Evolutionary conservation across 2,113 vertebrate genomes (phyloP).

Genomic region (Chaetorhynchus papuensis): DNA sequence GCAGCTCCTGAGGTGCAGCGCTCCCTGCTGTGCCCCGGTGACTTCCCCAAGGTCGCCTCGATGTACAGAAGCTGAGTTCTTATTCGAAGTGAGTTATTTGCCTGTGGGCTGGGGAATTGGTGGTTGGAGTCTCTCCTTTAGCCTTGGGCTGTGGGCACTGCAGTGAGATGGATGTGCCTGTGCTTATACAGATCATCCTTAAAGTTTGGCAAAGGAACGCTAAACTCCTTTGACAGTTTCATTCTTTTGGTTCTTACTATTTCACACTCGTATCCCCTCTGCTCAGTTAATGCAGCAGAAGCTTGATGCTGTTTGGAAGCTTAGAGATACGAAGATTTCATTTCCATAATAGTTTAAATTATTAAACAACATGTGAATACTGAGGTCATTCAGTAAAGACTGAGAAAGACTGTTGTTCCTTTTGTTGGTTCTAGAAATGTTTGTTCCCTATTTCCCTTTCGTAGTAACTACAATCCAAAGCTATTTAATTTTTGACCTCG

Average conservation of each 20-base stretch:
- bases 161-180: neutral
- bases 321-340: neutral
- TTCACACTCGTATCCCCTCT: neutral
- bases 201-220: neutral
- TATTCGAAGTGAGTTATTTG: neutral
- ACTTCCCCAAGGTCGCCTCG: neutral
- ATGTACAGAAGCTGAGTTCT: neutral
- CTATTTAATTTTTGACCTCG: neutral
- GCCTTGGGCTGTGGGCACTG: neutral
- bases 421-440: neutral
- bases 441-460: neutral
- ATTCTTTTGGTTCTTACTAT: neutral
- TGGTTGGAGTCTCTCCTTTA: neutral
- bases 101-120: neutral
- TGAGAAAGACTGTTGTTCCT: neutral
- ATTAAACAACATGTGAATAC: neutral
- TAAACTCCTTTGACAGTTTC: neutral
- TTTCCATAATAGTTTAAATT: neutral
- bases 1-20: neutral
- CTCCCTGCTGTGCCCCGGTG: neutral
- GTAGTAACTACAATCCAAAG: neutral
- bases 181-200: neutral
- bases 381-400: neutral
- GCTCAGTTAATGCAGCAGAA: neutral
- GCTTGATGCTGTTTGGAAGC: neutral